Evolutionary conservation across 2,113 vertebrate species (phyloP).

Genomic region (Mesocricetus auratus): DNA sequence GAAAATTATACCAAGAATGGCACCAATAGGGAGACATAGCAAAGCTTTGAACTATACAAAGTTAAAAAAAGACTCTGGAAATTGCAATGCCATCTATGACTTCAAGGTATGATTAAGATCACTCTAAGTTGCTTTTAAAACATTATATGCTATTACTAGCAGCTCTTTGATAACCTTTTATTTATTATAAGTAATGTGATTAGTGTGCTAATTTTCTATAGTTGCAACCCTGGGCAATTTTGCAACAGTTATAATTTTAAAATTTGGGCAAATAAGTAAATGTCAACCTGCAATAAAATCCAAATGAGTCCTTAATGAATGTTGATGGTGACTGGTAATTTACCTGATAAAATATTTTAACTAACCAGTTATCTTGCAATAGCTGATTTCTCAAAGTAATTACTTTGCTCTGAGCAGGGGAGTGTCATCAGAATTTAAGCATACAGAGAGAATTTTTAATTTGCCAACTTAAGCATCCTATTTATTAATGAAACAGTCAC

Average conservation of each 20-base stretch:
- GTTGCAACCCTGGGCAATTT: slow-evolving; percentile 43
- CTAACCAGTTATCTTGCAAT: slow-evolving; percentile 74
- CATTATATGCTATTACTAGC: slow-evolving; percentile 57
- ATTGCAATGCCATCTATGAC: slow-evolving; percentile 1
- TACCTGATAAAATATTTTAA: slow-evolving; percentile 78
- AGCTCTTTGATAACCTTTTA: slow-evolving; percentile 77
- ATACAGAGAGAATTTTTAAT: slow-evolving; percentile 56
- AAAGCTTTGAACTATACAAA: background rate
- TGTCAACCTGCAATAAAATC: slow-evolving; percentile 80
- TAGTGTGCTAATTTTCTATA: slow-evolving; percentile 74
- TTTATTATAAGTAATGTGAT: slow-evolving; percentile 78
- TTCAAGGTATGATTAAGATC: slow-evolving; percentile 51
- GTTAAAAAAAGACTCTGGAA: slow-evolving; percentile 28
- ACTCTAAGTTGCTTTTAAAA: slow-evolving; percentile 58
- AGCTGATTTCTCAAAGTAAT: slow-evolving; percentile 74
- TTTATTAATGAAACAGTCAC: slow-evolving; percentile 62
- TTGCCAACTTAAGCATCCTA: slow-evolving; percentile 64
- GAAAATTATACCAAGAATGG: background rate
- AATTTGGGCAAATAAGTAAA: slow-evolving; percentile 81
- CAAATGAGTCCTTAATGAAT: slow-evolving; percentile 78
- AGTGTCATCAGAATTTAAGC: slow-evolving; percentile 53
- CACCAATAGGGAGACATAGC: background rate
- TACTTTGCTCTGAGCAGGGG: slow-evolving; percentile 36
- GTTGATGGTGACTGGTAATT: slow-evolving; percentile 77
- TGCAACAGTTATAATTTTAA: slow-evolving; percentile 75